Conservation (phyloP, 2,797 vertebrate species). For the Enteromius paludinosus region DNA sequence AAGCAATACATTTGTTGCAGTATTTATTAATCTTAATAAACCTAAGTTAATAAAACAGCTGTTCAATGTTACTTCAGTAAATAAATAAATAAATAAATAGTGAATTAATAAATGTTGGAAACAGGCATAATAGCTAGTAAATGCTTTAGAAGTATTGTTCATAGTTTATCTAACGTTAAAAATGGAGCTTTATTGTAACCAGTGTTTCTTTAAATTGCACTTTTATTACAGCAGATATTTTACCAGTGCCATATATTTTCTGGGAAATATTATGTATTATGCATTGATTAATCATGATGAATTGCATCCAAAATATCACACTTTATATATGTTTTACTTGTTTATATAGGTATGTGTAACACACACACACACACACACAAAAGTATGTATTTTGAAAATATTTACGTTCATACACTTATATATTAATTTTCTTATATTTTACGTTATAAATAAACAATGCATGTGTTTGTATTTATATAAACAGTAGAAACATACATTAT, state of each 20-base stretch:
- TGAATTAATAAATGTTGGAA: neutral
- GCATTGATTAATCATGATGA: too few relatives aligned
- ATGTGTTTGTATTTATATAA: too few relatives aligned
- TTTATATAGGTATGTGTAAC: too few relatives aligned
- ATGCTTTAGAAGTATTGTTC: neutral
- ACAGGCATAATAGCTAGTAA: neutral
- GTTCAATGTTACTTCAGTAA: neutral
- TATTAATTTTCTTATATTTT: too few relatives aligned
- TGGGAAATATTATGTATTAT: neutral
- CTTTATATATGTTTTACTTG: too few relatives aligned
- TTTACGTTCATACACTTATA: too few relatives aligned
- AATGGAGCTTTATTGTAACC: neutral
- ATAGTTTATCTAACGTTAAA: neutral
- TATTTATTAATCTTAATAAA: neutral
- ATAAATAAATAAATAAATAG: neutral
- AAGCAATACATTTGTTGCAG: neutral
- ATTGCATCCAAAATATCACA: too few relatives aligned
- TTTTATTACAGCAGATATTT: neutral
- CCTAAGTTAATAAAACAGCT: neutral
- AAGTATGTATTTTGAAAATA: too few relatives aligned
- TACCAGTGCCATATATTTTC: neutral
- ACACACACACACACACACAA: too few relatives aligned
- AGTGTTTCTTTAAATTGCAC: neutral
- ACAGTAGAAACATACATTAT: too few relatives aligned
- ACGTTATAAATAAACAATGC: too few relatives aligned